Percentiles rank a stretch among this genome's conserved stretches.
phyloP scores from a whole-genome alignment of 23 tunicate species.

The Trididemnum clinides region DNA sequence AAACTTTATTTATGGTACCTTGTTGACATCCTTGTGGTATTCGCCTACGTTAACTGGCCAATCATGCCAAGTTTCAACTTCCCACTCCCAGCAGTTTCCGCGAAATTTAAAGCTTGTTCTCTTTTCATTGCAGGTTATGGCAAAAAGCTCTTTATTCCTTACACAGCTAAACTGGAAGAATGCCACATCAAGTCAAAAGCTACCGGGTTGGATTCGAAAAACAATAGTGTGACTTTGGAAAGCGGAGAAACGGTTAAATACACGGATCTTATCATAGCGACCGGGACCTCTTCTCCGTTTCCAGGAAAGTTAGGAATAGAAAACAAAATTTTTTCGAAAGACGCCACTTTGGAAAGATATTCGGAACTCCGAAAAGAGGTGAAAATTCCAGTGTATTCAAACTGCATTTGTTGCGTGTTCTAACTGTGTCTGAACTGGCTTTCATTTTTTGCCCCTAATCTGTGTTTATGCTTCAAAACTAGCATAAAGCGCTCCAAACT shows the following conservation, averaged over 20 bases:
- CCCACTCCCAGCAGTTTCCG: too few relatives aligned
- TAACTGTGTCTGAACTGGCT: too few relatives aligned
- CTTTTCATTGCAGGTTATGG: conserved; percentile 39
- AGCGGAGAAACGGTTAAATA: conserved; percentile 58
- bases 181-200: conserved; percentile 60
- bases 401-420: too few relatives aligned
- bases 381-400: too few relatives aligned
- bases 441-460: too few relatives aligned
- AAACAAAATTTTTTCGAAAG: not conserved
- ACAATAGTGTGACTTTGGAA: conserved; percentile 53
- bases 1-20: too few relatives aligned
- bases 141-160: conserved; percentile 62
- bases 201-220: conserved; percentile 32
- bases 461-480: too few relatives aligned
- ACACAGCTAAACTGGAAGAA: conserved; percentile 40
- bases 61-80: too few relatives aligned
- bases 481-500: too few relatives aligned
- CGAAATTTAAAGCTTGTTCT: not conserved
- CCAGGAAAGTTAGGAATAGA: conserved; percentile 49
- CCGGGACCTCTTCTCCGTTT: conserved; percentile 53
- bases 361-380: conserved; percentile 49
- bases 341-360: conserved; percentile 41
- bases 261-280: conserved; percentile 60
- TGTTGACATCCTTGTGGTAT: too few relatives aligned
- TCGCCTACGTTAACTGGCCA: too few relatives aligned